Percentiles rank a stretch among this genome's conserved stretches.
phyloP scores from a whole-genome alignment of 2,797 vertebrate species.

The Oryzias dopingdopingensis region DNA sequence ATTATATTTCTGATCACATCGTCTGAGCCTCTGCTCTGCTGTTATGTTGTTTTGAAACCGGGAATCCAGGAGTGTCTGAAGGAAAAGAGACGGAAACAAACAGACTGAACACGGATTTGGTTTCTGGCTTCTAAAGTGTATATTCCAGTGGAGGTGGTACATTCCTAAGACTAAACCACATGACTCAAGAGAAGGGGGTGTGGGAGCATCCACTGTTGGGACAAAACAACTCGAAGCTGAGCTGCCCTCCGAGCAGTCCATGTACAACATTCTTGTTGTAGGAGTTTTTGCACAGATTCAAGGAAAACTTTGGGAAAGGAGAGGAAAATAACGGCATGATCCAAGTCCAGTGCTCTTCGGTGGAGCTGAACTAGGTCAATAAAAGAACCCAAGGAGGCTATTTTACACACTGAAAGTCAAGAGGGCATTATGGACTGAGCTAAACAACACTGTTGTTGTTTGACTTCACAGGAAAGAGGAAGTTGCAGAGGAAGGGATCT shows the following conservation, averaged over 20 bases:
- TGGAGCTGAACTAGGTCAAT: slow-evolving; percentile 33
- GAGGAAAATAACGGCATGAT: slow-evolving; percentile 14
- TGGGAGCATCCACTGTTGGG: slow-evolving; percentile 54
- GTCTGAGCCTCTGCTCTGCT: slow-evolving; percentile 15
- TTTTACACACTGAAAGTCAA: slow-evolving; percentile 2
- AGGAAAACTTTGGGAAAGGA: neutral
- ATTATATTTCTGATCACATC: slow-evolving; percentile 30
- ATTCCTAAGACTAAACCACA: slow-evolving; percentile 71
- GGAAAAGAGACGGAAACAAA: slow-evolving; percentile 34
- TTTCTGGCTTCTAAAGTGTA: slow-evolving; percentile 59
- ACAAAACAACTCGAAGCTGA: slow-evolving; percentile 15
- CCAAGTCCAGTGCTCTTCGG: slow-evolving; percentile 7
- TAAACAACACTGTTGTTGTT: slow-evolving; percentile 20
- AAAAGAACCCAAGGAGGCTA: slow-evolving; percentile 18
- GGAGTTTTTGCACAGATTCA: neutral
- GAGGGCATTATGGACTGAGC: slow-evolving; percentile 20
- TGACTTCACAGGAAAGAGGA: slow-evolving; percentile 42
- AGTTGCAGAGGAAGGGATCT: neutral
- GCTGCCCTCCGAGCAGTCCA: slow-evolving; percentile 31
- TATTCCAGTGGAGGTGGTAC: slow-evolving; percentile 71
- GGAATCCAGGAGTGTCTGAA: slow-evolving; percentile 1
- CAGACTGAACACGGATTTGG: slow-evolving; percentile 39
- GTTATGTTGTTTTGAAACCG: slow-evolving; percentile 10
- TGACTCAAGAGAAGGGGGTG: slow-evolving; percentile 49
- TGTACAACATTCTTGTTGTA: slow-evolving; percentile 41